phyloP scores from a whole-genome alignment of 2,113 vertebrate species.

The Cottus gobio region DNA sequence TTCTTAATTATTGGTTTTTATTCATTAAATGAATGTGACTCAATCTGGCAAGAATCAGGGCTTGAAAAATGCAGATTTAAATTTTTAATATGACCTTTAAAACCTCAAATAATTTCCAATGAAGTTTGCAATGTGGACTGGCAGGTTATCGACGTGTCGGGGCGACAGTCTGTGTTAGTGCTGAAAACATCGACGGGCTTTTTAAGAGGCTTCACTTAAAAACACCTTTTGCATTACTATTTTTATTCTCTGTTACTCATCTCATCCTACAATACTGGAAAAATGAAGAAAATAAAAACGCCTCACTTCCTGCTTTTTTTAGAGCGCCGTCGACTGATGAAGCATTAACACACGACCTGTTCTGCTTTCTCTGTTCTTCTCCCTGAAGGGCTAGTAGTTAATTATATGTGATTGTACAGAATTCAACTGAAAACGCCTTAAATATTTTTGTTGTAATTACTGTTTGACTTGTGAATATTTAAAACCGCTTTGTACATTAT shows the following conservation, averaged over 20 bases:
- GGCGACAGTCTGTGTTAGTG: slow-evolving; percentile 57
- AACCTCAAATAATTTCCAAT: slow-evolving; percentile 61
- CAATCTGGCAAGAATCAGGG: slow-evolving; percentile 63
- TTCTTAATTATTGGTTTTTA: slow-evolving; percentile 38
- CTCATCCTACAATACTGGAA: slow-evolving; percentile 30
- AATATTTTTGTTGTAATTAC: slow-evolving; percentile 74
- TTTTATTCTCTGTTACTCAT: not conserved
- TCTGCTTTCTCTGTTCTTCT: slow-evolving; percentile 82
- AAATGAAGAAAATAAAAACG: not conserved
- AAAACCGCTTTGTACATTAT: slow-evolving; percentile 58
- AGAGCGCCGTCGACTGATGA: slow-evolving; percentile 62
- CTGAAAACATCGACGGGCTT: slow-evolving; percentile 53
- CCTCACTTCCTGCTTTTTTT: slow-evolving; percentile 1
- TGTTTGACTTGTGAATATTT: slow-evolving; percentile 66
- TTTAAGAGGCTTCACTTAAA: slow-evolving; percentile 19
- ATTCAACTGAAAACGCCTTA: slow-evolving; percentile 68
- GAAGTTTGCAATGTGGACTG: slow-evolving; percentile 49
- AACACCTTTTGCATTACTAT: not conserved
- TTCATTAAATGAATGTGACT: slow-evolving; percentile 57
- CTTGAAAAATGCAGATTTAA: slow-evolving; percentile 34
- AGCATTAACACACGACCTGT: slow-evolving; percentile 61
- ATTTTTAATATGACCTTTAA: slow-evolving; percentile 22
- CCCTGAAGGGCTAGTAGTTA: slow-evolving; percentile 84
- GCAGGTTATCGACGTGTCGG: slow-evolving; percentile 48
- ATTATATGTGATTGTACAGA: slow-evolving; percentile 81